Evolutionary conservation across 2,113 vertebrate genomes (phyloP).

Genomic region (Empidonax traillii): DNA sequence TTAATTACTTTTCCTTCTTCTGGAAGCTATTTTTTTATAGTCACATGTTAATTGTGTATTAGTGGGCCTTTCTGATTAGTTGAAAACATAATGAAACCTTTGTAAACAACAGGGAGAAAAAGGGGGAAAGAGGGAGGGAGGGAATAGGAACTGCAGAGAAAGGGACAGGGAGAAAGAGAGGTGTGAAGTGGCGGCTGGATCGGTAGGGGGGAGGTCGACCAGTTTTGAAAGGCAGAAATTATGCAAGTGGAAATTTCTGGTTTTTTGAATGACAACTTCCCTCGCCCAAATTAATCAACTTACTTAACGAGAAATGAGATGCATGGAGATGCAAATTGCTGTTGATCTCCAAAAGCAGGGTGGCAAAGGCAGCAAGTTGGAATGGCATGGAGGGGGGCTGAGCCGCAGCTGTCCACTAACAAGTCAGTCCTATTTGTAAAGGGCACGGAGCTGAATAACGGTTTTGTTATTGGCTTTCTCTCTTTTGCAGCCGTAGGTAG

Average conservation of each 20-base stretch:
- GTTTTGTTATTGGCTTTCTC: slow-evolving; percentile 53
- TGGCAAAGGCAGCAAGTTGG: slow-evolving; percentile 51
- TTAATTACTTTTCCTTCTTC: slow-evolving; percentile 87
- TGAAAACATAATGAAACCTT: slow-evolving; percentile 88
- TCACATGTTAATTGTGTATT: slow-evolving; percentile 87
- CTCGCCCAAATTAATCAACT: slow-evolving; percentile 51
- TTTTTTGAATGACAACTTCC: slow-evolving; percentile 34
- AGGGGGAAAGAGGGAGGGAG: slow-evolving; percentile 38
- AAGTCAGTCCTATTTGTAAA: slow-evolving; percentile 56
- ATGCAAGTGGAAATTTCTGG: slow-evolving; percentile 31
- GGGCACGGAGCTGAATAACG: slow-evolving; percentile 52
- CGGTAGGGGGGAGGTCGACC: not conserved
- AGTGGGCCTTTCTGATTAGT: slow-evolving; percentile 84
- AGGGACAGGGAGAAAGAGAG: not conserved
- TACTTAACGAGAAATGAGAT: slow-evolving; percentile 38
- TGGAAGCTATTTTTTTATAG: slow-evolving; percentile 84
- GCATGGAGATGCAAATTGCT: slow-evolving; percentile 64
- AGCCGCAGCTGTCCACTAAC: slow-evolving; percentile 51
- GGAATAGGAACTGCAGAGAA: not conserved
- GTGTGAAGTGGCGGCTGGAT: slow-evolving; percentile 60
- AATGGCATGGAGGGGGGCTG: slow-evolving; percentile 41
- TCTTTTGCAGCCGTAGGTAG: slow-evolving; percentile 33
- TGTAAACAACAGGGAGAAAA: slow-evolving; percentile 81
- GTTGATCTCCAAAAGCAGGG: slow-evolving; percentile 52
- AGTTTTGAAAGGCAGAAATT: slow-evolving; percentile 45